Evolutionary conservation across 2,113 vertebrate genomes (phyloP).

Genomic region (Neolamprologus ventralis): DNA sequence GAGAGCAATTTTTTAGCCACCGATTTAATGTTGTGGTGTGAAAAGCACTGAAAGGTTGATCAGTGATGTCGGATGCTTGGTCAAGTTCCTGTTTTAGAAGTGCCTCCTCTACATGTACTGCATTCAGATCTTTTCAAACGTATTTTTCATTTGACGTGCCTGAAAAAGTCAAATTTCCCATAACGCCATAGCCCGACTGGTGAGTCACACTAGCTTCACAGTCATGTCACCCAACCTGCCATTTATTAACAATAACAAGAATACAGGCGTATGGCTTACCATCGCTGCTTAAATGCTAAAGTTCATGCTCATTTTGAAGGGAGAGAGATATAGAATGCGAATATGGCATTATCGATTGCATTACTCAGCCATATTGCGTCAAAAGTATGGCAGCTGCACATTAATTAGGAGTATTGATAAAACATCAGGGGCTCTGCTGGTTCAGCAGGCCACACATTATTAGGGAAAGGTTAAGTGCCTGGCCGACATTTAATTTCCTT

Average conservation of each 20-base stretch:
- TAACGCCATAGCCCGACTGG: background rate
- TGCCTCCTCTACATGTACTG: background rate
- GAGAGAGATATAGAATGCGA: constrained; percentile 8
- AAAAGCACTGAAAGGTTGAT: background rate
- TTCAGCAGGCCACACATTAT: constrained; percentile 68
- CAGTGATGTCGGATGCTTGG: background rate
- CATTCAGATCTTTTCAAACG: background rate
- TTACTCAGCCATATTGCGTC: constrained; percentile 54
- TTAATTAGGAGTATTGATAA: constrained; percentile 69
- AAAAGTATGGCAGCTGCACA: constrained; percentile 55
- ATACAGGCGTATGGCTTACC: background rate
- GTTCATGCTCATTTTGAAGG: constrained; percentile 1
- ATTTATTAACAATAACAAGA: background rate
- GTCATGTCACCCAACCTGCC: background rate
- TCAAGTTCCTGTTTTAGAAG: background rate
- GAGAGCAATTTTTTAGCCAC: background rate
- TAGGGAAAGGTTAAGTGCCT: constrained; percentile 70
- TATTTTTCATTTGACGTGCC: background rate
- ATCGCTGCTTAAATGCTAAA: background rate
- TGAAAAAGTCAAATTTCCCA: background rate
- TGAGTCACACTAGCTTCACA: background rate
- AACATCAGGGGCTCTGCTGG: constrained; percentile 59
- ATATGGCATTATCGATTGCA: constrained; percentile 49
- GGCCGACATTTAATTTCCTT: constrained; percentile 59
- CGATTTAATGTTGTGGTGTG: background rate